These are phyloP conservation scores for Selenia dentaria DNA, from an alignment of 2,888 invertebrate species.

Conservation along the genomic window DNA sequence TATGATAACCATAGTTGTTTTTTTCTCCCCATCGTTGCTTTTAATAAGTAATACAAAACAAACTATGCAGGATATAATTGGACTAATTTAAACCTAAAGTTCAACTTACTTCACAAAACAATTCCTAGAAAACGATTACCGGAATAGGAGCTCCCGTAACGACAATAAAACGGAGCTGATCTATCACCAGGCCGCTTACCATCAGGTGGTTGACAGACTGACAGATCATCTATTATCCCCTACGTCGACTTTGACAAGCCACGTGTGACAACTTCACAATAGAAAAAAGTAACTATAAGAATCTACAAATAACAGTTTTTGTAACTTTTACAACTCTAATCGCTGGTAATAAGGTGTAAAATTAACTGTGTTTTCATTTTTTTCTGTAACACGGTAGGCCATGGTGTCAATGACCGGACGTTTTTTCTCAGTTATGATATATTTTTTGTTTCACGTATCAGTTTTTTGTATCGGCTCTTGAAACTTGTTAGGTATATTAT, in stretches of 20 bases:
- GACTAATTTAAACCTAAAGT: too few relatives aligned
- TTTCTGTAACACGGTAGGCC: conserved; percentile 42
- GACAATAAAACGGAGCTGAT: conserved; percentile 27
- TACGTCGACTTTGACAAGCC: conserved; percentile 53
- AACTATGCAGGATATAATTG: too few relatives aligned
- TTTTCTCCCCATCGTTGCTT: too few relatives aligned
- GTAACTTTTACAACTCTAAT: conserved; percentile 36
- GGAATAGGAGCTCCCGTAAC: conserved; percentile 18
- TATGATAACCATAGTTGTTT: too few relatives aligned
- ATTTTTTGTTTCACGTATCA: conserved; percentile 24
- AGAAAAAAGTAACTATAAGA: conserved; percentile 16
- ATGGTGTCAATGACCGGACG: conserved; percentile 41
- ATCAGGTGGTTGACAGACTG: conserved; percentile 46
- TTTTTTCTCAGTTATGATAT: conserved; percentile 37
- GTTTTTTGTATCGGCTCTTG: conserved; percentile 27
- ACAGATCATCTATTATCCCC: conserved; percentile 68
- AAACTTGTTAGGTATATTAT: conserved; percentile 23
- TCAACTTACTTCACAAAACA: not conserved
- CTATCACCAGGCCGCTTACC: conserved; percentile 42
- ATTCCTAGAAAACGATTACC: conserved; percentile 13
- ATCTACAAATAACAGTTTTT: conserved; percentile 3
- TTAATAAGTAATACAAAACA: too few relatives aligned
- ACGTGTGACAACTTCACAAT: conserved; percentile 48
- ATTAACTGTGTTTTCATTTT: conserved; percentile 13
- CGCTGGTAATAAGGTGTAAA: conserved; percentile 28